A percentile compares a stretch with the other conserved stretches of the same genome.
phyloP scores from a whole-genome alignment of 1,140 invertebrate genomes.

The Hestina assimilis region DNA sequence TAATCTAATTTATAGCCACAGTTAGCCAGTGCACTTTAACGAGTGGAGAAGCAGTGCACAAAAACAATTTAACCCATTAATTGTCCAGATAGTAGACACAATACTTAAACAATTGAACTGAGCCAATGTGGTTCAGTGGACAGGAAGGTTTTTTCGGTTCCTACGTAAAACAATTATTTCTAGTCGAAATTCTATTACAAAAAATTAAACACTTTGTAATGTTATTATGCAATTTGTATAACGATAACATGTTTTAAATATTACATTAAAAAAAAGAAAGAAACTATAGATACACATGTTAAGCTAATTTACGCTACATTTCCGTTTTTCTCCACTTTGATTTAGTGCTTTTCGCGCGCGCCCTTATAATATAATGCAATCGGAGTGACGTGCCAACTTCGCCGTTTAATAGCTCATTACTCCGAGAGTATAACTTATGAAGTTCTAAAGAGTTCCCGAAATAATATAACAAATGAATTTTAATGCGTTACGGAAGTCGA shows the following conservation, averaged over 20 bases:
- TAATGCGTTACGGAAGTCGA: neutral
- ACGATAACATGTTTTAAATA: too few relatives aligned
- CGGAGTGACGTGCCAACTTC: conserved; percentile 42
- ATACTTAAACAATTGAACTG: too few relatives aligned
- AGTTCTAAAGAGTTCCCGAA: conserved; percentile 40
- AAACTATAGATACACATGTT: too few relatives aligned
- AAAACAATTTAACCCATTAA: conserved; percentile 52
- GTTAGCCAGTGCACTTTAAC: conserved; percentile 11
- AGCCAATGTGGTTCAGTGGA: too few relatives aligned
- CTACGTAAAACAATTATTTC: too few relatives aligned
- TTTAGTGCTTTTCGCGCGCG: conserved; percentile 27
- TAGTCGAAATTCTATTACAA: too few relatives aligned
- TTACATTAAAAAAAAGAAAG: too few relatives aligned
- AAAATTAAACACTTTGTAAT: too few relatives aligned
- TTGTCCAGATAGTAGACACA: too few relatives aligned
- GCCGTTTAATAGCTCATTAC: conserved; percentile 52
- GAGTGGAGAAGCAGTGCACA: conserved; percentile 64
- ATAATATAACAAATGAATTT: conserved; percentile 28
- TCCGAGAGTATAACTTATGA: conserved; percentile 37
- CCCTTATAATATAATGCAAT: conserved; percentile 39
- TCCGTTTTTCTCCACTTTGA: conserved; percentile 3
- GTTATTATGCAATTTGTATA: too few relatives aligned
- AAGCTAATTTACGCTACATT: neutral
- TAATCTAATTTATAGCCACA: conserved; percentile 30
- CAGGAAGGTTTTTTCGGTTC: too few relatives aligned